These are phyloP conservation scores for Fulica atra DNA, from an alignment of 2,113 vertebrate genomes.

Conservation along the genomic window DNA sequence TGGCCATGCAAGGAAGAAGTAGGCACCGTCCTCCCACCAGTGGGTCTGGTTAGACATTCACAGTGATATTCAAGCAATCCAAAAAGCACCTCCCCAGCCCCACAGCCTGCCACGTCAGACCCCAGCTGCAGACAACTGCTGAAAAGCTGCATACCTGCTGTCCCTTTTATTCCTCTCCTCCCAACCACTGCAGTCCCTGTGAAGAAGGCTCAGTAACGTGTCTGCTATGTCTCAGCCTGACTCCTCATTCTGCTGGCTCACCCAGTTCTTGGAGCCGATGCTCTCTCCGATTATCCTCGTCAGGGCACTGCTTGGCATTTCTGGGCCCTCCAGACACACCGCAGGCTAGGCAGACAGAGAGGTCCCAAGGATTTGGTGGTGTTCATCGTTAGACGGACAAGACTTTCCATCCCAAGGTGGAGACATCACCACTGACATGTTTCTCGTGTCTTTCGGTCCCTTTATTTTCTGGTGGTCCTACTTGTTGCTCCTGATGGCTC, in stretches of 20 bases:
- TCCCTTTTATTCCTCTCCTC: conserved; percentile 59
- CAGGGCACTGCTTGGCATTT: conserved; percentile 54
- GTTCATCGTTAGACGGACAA: conserved; percentile 33
- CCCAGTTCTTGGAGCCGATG: conserved; percentile 53
- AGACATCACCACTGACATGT: conserved; percentile 5
- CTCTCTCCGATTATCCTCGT: conserved; percentile 58
- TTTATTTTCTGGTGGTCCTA: conserved; percentile 21
- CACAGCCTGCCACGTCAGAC: background rate
- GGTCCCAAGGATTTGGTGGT: conserved; percentile 36
- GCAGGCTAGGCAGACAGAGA: conserved; percentile 50
- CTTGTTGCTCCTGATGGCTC: conserved; percentile 1
- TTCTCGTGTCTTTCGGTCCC: background rate
- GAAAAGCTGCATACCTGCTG: conserved; percentile 64
- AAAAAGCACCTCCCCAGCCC: conserved; percentile 38
- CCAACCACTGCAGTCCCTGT: conserved; percentile 59
- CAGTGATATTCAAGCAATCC: background rate
- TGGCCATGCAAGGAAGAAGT: conserved; percentile 43
- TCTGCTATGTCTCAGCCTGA: conserved; percentile 57
- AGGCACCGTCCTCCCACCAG: background rate
- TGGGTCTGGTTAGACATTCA: background rate
- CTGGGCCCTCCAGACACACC: conserved; percentile 58
- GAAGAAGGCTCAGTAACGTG: conserved; percentile 49
- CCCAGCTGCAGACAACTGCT: conserved; percentile 32
- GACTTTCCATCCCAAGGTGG: conserved; percentile 40
- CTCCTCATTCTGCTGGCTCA: conserved; percentile 59